These are phyloP conservation scores for Marronus borbonicus DNA, from an alignment of 2,888 invertebrate genomes.

Conservation along the genomic window DNA sequence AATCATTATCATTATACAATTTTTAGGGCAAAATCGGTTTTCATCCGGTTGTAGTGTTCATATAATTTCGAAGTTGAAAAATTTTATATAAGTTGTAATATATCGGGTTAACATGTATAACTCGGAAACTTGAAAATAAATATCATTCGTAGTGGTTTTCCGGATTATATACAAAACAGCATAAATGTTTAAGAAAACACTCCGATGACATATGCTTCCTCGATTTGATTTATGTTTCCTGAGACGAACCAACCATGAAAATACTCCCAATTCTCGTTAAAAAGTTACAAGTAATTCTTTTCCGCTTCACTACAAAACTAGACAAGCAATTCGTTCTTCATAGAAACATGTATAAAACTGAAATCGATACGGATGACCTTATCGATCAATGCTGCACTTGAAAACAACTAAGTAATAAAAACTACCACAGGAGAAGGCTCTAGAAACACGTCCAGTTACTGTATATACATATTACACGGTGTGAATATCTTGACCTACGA, in stretches of 20 bases:
- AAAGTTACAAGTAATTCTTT: not conserved
- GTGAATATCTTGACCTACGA: constrained; percentile 1
- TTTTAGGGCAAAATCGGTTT: too few species aligned
- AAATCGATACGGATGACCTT: constrained; percentile 22
- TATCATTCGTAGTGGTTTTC: too few species aligned
- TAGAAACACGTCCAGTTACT: not conserved
- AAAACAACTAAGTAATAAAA: not conserved
- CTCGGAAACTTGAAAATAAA: too few species aligned
- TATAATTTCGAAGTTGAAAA: too few species aligned
- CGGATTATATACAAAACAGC: too few species aligned
- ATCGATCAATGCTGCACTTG: not conserved
- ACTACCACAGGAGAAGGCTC: constrained; percentile 3
- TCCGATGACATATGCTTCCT: constrained; percentile 2
- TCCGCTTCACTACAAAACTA: not conserved
- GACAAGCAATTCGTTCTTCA: not conserved
- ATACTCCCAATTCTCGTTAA: not conserved
- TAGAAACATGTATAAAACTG: not conserved
- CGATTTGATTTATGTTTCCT: not conserved
- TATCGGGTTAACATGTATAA: too few species aligned
- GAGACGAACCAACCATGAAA: not conserved
- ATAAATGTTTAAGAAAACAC: not conserved
- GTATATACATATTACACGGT: not conserved
- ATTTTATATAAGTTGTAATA: too few species aligned
- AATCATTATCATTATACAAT: too few species aligned
- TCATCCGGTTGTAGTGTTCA: too few species aligned